Evolutionary conservation across 2,888 invertebrate genomes (phyloP).

Genomic region (Lissonota sp.): DNA sequence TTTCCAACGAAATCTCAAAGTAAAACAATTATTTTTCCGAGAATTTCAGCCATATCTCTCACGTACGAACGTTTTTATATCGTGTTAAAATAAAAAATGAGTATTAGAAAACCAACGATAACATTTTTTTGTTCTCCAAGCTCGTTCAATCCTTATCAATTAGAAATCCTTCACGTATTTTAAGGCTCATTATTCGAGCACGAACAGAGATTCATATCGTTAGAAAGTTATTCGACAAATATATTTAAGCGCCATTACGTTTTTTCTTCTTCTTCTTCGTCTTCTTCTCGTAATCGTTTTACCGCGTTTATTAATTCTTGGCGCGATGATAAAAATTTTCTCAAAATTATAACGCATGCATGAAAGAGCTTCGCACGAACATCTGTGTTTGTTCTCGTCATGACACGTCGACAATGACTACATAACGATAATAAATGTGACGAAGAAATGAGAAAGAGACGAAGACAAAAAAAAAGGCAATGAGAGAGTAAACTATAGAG

Average conservation of each 20-base stretch:
- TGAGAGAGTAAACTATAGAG: constrained; percentile 13
- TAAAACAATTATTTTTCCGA: too few relatives aligned
- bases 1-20: too few relatives aligned
- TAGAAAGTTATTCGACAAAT: not conserved
- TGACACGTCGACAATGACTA: constrained; percentile 59
- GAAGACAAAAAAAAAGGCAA: constrained; percentile 1
- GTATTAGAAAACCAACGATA: not conserved
- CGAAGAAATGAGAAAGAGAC: constrained; percentile 9
- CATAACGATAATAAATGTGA: constrained; percentile 42
- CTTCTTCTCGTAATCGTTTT: not conserved
- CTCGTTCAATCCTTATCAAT: not conserved
- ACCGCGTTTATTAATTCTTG: not conserved
- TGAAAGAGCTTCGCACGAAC: constrained; percentile 36
- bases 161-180: not conserved
- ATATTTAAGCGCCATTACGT: not conserved
- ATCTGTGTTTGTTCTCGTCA: constrained; percentile 59
- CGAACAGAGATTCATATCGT: not conserved
- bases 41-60: not conserved
- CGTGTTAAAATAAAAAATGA: not conserved
- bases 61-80: not conserved
- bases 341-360: constrained; percentile 34
- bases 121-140: not conserved
- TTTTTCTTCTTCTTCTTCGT: not conserved
- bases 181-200: not conserved
- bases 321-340: constrained; percentile 18